A percentile compares a stretch with the other conserved stretches of the same genome.
These are phyloP conservation scores for Camarhynchus parvulus DNA, from an alignment of 2,113 vertebrate species.

Conservation along the genomic window DNA sequence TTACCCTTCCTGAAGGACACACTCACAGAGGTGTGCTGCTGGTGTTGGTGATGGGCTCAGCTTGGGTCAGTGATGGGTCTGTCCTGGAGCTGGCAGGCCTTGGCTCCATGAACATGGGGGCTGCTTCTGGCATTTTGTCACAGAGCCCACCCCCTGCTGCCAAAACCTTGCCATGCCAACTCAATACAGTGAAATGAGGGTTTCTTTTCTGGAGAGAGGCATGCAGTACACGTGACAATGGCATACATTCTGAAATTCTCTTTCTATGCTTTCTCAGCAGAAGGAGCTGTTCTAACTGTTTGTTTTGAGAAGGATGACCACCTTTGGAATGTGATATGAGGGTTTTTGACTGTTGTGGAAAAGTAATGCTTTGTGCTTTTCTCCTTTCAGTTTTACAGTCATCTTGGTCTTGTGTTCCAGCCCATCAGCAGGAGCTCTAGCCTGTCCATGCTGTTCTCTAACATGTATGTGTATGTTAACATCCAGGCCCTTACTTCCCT, in stretches of 20 bases:
- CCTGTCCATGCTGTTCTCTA: background rate
- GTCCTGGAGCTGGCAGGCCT: background rate
- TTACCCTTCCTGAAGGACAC: background rate
- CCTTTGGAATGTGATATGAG: background rate
- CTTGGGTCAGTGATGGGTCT: background rate
- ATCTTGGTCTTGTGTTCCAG: background rate
- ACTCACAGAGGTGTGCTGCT: background rate
- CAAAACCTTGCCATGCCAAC: background rate
- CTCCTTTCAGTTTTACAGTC: background rate
- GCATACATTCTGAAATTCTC: background rate
- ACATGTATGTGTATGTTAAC: background rate
- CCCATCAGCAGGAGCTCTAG: background rate
- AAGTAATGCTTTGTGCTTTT: background rate
- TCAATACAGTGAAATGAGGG: background rate
- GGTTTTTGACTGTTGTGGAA: background rate
- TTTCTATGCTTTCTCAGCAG: background rate
- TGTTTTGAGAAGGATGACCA: background rate
- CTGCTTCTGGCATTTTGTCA: background rate
- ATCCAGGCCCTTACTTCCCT: background rate
- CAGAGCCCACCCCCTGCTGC: too few relatives aligned
- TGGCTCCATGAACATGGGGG: background rate
- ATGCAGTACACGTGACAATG: rapidly evolving
- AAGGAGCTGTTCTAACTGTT: background rate
- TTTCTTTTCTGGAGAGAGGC: background rate
- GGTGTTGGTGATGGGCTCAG: background rate